Base-by-base conservation (phyloP, 2,888 invertebrate species). In the Anoplius nigerrimus region DNA sequence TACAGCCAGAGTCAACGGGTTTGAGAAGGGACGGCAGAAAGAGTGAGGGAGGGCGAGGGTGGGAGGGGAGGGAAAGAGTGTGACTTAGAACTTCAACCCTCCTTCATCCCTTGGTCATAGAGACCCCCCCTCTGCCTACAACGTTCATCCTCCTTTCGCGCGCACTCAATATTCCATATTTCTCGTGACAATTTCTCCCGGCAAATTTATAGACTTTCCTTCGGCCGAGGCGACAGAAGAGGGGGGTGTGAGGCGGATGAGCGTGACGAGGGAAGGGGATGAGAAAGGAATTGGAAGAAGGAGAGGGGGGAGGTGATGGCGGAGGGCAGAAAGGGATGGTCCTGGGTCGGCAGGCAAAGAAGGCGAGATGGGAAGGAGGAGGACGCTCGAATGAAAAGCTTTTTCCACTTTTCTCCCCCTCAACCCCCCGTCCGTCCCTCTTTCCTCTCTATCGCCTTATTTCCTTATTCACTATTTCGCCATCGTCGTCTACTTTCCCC, bases 141-240 rank as follows among this genome's bases (percentile, higher is more conserved):
- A 24, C 24, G 24, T 24, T 4, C 45, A n/a, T 16, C 45, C 16
- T 11, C 52, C 13, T 66, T 71, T 73, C 74, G 68, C 64, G 69
- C 71, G 72, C 71, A 77, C 79, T 84, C 84, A 78, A 83, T 85
- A 82, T 84, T 83, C 83, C 77, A 79, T 76, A 82, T 80, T 82
- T 82, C 75, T 79, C 76, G 76, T 75, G 81, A 82, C 84, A 83
- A 84, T 84, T 85, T 84, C 77, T 78, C 75, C 67, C 54, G 78
- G 78, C 74, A 80, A 85, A 84, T 85, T 84, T 85, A 84, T 84
- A 80, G 84, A 84, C 78, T 76, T 81, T 74, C 76, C 75, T 76
- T 79, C 76, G 63, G 68, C 52, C 54, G 67, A 46, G 51, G 54
- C 57, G 18, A 24, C 54, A 53, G 27, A 63, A 21, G 43, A 60